A percentile compares a stretch with the other conserved stretches of the same genome.
phyloP scores from a whole-genome alignment of 1,140 invertebrate genomes.

The Gryllus bimaculatus region DNA sequence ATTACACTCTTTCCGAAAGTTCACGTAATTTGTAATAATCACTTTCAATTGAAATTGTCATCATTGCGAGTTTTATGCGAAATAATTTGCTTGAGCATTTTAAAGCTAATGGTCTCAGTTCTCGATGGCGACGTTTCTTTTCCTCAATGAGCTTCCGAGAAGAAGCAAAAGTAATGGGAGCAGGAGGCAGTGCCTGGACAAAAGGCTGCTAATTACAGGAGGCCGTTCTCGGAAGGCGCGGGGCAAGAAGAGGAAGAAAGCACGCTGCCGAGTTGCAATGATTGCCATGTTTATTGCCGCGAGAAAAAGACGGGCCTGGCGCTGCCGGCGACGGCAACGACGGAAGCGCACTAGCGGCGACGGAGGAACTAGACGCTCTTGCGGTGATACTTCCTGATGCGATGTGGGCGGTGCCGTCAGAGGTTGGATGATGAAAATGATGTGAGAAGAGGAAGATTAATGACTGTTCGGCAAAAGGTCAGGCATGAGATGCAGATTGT shows the following conservation, averaged over 20 bases:
- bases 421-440: too few relatives aligned
- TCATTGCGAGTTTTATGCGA: neutral
- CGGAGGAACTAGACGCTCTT: neutral
- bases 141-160: neutral
- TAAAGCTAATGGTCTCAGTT: neutral
- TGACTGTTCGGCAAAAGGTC: too few relatives aligned
- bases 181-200: neutral
- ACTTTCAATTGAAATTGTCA: neutral
- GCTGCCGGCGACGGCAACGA: neutral
- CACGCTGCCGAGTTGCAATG: neutral
- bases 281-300: constrained; percentile 1
- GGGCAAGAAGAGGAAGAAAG: neutral
- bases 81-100: neutral
- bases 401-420: too few relatives aligned
- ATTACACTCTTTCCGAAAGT: too few relatives aligned
- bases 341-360: neutral
- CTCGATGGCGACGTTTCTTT: neutral
- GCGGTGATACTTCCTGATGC: too few relatives aligned
- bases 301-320: neutral
- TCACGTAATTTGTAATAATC: neutral
- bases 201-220: constrained; percentile 1
- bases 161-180: neutral
- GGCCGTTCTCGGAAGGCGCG: neutral
- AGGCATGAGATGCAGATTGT: too few relatives aligned
- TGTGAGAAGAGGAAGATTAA: too few relatives aligned